Base-by-base conservation (phyloP, 2,797 vertebrate genomes). In the Pipistrellus pygmaeus region DNA sequence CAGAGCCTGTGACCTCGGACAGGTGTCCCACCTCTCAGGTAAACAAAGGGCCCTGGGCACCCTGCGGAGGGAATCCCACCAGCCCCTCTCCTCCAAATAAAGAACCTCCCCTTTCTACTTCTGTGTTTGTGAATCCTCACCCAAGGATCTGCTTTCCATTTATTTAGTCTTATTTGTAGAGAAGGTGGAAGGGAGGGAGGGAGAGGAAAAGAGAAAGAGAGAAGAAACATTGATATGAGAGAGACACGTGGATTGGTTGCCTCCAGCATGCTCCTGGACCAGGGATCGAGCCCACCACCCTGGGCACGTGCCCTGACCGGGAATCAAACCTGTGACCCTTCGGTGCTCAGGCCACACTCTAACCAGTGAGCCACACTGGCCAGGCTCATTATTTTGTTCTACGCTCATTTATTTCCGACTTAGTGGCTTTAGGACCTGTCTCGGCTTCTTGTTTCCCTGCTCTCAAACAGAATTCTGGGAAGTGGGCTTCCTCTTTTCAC, bases 61-160 rank as follows among this genome's bases (percentile, higher is more conserved):
- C 51, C 48, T 17, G 3, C 11, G 0, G 0, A 2, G 69, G n/a
- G 4, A 6, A 2, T 17, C 10, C 55, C 66, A 15, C 12, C 53
- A 76, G 17, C 21, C 12, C 25, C 18, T 87, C 51, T 77, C 14
- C 44, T 85, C 55, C 55, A 53, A 41, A 68, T 27, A 27, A 32
- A 48, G 14, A 57, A 30, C 69, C 18, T 17, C 10, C 14, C n/a
- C 0, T 46, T 23, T 2, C 30, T 27, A 7, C 51, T 53, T 53
- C 18, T 53, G 17, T 80, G 30, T 62, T 62, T 62, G 27, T 25
- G 25, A 25, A 57, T 25, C 55, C 55, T 57, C 55, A 57, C 23
- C 1, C 55, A 57, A 25, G 55, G 55, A 12, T 25, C 55, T 57
- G 23, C 23, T 57, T 57, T 10, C 55, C 21, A 23, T 23, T 23